phyloP scores from a whole-genome alignment of 2,113 vertebrate genomes.

The Corydoras sp. region DNA sequence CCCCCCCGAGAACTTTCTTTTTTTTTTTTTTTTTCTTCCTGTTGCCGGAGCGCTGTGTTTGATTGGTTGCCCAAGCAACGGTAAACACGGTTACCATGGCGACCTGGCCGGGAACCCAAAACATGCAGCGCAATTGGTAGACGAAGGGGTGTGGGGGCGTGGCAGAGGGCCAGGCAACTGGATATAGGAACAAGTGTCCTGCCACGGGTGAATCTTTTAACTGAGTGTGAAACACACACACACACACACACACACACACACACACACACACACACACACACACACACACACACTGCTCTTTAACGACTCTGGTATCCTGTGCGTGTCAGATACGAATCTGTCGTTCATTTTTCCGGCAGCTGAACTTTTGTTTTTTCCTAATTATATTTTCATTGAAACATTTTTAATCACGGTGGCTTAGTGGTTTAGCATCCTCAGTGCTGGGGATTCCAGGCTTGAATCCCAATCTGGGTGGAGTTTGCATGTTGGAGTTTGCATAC shows the following conservation, averaged over 20 bases:
- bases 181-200: constrained; percentile 58
- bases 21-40: constrained; percentile 61
- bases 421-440: no score
- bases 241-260: constrained; percentile 22
- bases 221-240: constrained; percentile 45
- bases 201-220: constrained; percentile 55
- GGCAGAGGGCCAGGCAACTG: constrained; percentile 60
- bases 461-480: no score
- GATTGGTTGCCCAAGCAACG: constrained; percentile 69
- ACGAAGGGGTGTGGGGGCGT: constrained; percentile 46
- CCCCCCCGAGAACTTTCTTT: background rate
- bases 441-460: no score
- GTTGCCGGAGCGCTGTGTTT: constrained; percentile 72
- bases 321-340: no score
- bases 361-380: no score
- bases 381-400: no score
- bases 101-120: constrained; percentile 66
- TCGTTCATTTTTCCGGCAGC: no score
- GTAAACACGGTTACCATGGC: constrained; percentile 73
- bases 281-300: constrained; percentile 3
- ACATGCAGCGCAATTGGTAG: constrained; percentile 68
- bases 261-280: background rate
- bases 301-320: constrained; percentile 4
- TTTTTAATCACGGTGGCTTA: no score
- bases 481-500: no score